These are phyloP conservation scores for Lordiphosa collinella DNA, from an alignment of 1,140 invertebrate genomes.

Conservation along the genomic window DNA sequence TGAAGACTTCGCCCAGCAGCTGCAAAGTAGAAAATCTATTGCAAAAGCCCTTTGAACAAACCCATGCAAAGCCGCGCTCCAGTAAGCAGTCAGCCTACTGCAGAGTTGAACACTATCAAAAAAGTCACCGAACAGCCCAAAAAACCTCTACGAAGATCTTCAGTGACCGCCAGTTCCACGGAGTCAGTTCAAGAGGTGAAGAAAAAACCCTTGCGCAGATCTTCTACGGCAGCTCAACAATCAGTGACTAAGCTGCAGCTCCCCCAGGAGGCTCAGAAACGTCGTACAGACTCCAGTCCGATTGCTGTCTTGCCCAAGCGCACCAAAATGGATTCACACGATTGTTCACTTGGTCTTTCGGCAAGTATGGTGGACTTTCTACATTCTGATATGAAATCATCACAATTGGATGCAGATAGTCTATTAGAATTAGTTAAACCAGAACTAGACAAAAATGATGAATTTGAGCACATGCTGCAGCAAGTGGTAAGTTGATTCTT, in stretches of 20 bases:
- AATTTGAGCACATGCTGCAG: background rate
- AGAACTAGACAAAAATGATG: background rate
- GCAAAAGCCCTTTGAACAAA: background rate
- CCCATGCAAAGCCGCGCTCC: background rate
- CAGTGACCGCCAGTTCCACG: too few species aligned
- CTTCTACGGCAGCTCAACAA: background rate
- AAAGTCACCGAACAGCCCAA: background rate
- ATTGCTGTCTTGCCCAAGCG: background rate
- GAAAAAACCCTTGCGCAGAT: background rate
- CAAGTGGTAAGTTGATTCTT: background rate
- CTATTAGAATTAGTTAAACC: constrained; percentile 15
- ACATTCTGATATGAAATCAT: constrained; percentile 9
- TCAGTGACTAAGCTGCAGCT: too few species aligned
- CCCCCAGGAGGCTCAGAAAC: too few species aligned
- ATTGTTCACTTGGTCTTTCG: constrained; percentile 7
- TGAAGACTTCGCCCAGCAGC: constrained; percentile 25
- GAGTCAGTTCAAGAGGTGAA: too few species aligned
- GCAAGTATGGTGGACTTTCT: constrained; percentile 14
- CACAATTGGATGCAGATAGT: constrained; percentile 12
- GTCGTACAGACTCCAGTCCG: background rate
- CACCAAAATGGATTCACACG: background rate
- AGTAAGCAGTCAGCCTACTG: background rate
- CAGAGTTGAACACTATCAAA: too few species aligned
- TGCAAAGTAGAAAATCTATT: background rate
- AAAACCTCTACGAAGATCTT: background rate